These are phyloP conservation scores for Daubentonia madagascariensis DNA, from an alignment of 2,113 vertebrate species.

Conservation along the genomic window DNA sequence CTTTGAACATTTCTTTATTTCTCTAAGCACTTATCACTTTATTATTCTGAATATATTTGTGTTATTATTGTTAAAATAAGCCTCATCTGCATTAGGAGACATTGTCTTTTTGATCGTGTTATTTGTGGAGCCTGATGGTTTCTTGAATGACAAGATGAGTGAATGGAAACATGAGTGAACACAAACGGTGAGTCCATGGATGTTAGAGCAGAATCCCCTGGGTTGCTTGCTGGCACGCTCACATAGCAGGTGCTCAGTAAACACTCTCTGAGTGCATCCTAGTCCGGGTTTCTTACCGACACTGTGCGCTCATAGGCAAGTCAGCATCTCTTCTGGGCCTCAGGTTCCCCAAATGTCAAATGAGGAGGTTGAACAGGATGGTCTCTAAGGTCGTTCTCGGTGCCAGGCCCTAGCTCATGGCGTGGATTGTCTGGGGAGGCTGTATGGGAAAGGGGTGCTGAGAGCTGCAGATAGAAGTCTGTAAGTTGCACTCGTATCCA, in stretches of 20 bases:
- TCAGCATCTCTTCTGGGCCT: not conserved
- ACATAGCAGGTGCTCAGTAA: not conserved
- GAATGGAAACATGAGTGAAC: not conserved
- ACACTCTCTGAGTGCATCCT: not conserved
- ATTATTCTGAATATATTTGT: not conserved
- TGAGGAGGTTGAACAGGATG: not conserved
- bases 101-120: not conserved
- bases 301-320: not conserved
- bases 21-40: not conserved
- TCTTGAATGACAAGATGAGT: not conserved
- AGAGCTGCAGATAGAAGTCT: not conserved
- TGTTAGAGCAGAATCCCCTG: not conserved
- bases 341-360: not conserved
- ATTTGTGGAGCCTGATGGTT: not conserved
- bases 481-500: not conserved
- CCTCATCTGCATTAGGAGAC: not conserved
- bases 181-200: not conserved
- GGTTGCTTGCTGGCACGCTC: not conserved
- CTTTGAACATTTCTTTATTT: not conserved
- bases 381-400: not conserved
- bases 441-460: accelerated
- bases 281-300: not conserved
- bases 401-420: not conserved
- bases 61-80: not conserved
- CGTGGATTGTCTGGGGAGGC: not conserved